Conservation (phyloP, 2,888 invertebrate species). For the Tromatobia lineatoria region DNA sequence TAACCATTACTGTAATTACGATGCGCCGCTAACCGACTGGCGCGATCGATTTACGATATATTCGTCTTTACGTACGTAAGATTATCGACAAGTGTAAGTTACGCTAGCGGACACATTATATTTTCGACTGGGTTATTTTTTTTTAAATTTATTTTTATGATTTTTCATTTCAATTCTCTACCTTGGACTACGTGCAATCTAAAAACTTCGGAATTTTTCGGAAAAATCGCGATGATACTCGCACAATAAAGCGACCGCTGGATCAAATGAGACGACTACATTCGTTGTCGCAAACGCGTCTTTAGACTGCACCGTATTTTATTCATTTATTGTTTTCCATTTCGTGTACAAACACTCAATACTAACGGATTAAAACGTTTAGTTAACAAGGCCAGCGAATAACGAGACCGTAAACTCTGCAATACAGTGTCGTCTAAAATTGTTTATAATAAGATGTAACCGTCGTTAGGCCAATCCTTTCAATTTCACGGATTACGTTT, state of each 20-base stretch:
- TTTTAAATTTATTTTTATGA: constrained; percentile 28
- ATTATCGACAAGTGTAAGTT: constrained; percentile 60
- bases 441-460: constrained; percentile 46
- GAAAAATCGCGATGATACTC: constrained; percentile 51
- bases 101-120: constrained; percentile 74
- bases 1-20: constrained; percentile 55
- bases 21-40: constrained; percentile 47
- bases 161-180: constrained; percentile 69
- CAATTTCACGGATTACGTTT: constrained; percentile 15
- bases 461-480: constrained; percentile 62
- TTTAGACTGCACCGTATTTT: constrained; percentile 69
- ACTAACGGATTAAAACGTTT: constrained; percentile 43
- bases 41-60: constrained; percentile 43
- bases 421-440: constrained; percentile 66
- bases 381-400: constrained; percentile 66
- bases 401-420: constrained; percentile 69
- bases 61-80: constrained; percentile 52
- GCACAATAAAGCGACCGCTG: constrained; percentile 45
- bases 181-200: constrained; percentile 76
- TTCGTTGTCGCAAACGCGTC: constrained; percentile 65
- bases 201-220: constrained; percentile 71
- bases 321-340: constrained; percentile 10
- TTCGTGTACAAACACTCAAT: constrained; percentile 29
- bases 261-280: constrained; percentile 58
- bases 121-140: constrained; percentile 70